Evolutionary conservation across 2,797 vertebrate genomes (phyloP).

Genomic region (Artibeus lituratus): DNA sequence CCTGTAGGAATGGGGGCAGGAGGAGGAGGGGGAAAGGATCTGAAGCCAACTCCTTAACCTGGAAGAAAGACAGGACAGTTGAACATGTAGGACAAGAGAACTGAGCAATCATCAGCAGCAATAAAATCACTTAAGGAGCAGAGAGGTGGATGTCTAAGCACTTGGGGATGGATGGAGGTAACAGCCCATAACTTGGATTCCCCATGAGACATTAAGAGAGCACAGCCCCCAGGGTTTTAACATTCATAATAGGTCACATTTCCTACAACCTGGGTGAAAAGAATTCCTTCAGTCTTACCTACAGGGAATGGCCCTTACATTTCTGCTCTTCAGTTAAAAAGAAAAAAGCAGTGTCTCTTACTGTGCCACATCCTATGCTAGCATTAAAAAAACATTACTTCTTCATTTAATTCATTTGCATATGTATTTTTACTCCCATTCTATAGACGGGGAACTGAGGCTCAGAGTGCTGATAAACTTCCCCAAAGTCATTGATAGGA

Average conservation of each 20-base stretch:
- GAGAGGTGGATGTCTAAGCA: background rate
- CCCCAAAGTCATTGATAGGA: background rate
- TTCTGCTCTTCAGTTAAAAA: background rate
- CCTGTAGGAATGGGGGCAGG: accelerated
- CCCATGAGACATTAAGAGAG: background rate
- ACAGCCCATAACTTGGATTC: background rate
- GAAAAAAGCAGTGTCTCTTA: background rate
- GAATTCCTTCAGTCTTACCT: background rate
- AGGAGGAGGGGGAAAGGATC: too few species aligned
- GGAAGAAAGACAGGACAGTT: background rate
- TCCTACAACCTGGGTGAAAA: background rate
- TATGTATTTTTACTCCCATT: background rate
- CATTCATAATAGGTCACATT: background rate
- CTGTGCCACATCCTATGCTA: background rate
- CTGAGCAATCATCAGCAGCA: background rate
- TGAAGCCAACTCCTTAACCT: background rate
- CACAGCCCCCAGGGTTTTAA: background rate
- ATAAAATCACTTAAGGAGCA: background rate
- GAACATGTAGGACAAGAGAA: background rate
- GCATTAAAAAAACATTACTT: background rate
- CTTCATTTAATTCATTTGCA: background rate
- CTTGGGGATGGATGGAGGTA: background rate
- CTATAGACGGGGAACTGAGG: background rate
- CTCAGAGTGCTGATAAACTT: background rate
- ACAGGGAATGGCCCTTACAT: background rate